phyloP scores from a whole-genome alignment of 2,797 vertebrate genomes.

The Enteromius unitaeniatus region DNA sequence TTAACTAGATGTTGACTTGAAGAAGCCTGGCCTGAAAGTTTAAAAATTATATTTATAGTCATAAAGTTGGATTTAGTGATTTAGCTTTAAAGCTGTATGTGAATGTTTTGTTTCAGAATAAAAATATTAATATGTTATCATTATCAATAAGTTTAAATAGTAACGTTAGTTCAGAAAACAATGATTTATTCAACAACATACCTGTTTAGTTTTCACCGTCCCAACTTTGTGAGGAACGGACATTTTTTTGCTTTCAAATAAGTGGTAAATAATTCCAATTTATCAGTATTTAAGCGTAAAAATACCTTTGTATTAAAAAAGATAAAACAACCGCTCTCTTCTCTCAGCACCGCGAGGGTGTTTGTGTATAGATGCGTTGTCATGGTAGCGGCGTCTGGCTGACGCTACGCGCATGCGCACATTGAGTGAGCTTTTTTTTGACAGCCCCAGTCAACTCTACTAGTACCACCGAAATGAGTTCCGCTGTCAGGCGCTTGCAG shows the following conservation, averaged over 20 bases:
- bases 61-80: background rate
- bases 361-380: background rate
- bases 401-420: background rate
- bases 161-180: background rate
- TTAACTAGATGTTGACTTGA: background rate
- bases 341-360: too few relatives aligned
- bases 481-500: background rate
- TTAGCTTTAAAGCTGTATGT: background rate
- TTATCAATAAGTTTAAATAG: background rate
- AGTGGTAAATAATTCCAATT: background rate
- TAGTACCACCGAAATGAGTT: background rate
- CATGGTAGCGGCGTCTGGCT: background rate
- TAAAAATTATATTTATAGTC: background rate
- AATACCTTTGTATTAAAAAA: background rate
- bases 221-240: conserved; percentile 58
- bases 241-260: conserved; percentile 53
- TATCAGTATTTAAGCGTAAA: background rate
- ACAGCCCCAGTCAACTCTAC: background rate
- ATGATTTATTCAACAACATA: conserved; percentile 50
- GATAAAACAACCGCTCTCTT: background rate
- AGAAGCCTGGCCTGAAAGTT: too few relatives aligned
- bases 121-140: background rate
- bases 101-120: background rate
- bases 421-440: background rate
- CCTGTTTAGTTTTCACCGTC: conserved; percentile 65